Evolutionary conservation across 2,888 invertebrate genomes (phyloP), one percentile per base, ranked within the genome.

Genomic region (Hoplodrina ambigua): DNA sequence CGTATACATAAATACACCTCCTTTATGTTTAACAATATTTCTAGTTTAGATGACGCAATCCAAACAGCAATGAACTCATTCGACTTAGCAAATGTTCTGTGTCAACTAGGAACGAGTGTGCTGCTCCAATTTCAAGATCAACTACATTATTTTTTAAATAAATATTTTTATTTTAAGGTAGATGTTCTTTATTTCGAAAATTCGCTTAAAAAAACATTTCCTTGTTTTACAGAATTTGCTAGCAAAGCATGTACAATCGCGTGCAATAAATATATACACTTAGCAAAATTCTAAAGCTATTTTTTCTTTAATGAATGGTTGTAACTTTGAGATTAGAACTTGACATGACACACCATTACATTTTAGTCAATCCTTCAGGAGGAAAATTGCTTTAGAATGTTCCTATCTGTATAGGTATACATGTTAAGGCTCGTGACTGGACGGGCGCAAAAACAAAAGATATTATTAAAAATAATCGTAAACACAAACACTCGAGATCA

Each of bases 1-100:
- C 37, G 6, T 37, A 37, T 37, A 37, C 20, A 20, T 52, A 20
- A 52, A 20, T 11, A 52, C 20, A 13, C 3, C 19, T 20, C 0
- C 11, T 11, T 11, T 8, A 8, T n/a, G 17, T 17, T 50, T 8
- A 13, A 20, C 2, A 30, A 37, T 30, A 33, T 50, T 33, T 46
- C 11, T 41, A 10, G 2, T 33, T 8, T 10, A 33, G 25, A 6
- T 54, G 59, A 77, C 53, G 19, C 52, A 50, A 61, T 59, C 1
- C 20, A 8, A 33, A 5, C 1, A 19, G 19, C 55, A 11, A 6
- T 52, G 55, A 62, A 53, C 33, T 66, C 41, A 33, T 66, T 59
- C 33, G 66, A 72, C 59, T 37, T 53, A 33, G 19, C 53, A 56
- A 67, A 46, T 50, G 13, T 67, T 49, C 49, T 37, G 67, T 17